These are phyloP conservation scores for Yponomeuta evonymella DNA, from an alignment of 2,888 invertebrate genomes.

Conservation along the genomic window DNA sequence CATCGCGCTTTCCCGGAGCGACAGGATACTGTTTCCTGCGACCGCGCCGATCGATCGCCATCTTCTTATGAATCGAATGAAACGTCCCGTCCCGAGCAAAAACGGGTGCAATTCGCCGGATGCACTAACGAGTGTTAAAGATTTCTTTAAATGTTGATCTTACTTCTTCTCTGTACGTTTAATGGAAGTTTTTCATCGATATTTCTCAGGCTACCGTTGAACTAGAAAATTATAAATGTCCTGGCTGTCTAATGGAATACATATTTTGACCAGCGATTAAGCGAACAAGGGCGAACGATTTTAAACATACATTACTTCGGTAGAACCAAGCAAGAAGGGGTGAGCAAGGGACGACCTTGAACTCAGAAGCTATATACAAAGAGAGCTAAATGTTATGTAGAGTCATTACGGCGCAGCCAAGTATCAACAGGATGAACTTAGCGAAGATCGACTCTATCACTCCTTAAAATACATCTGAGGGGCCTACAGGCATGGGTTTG, in stretches of 20 bases:
- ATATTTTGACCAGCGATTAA: background rate
- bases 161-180: constrained; percentile 15
- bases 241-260: background rate
- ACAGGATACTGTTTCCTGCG: background rate
- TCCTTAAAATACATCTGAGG: background rate
- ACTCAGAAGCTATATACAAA: too few relatives aligned
- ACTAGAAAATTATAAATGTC: background rate
- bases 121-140: constrained; percentile 68
- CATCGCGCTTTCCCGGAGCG: constrained; percentile 43
- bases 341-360: too few relatives aligned
- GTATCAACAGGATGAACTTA: background rate
- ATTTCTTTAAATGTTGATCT: constrained; percentile 48
- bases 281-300: background rate
- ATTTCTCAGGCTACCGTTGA: background rate
- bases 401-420: too few relatives aligned
- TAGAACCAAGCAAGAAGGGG: too few relatives aligned
- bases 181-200: background rate
- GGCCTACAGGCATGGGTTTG: background rate
- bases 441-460: background rate
- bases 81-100: constrained; percentile 47
- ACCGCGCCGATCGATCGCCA: constrained; percentile 57
- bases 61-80: constrained; percentile 47
- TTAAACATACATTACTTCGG: too few relatives aligned
- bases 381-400: too few relatives aligned
- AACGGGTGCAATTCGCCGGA: constrained; percentile 71